A percentile compares a stretch with the other conserved stretches of the same genome.
These are phyloP conservation scores for Sturmia bella DNA, from an alignment of 2,888 invertebrate genomes.

Conservation along the genomic window DNA sequence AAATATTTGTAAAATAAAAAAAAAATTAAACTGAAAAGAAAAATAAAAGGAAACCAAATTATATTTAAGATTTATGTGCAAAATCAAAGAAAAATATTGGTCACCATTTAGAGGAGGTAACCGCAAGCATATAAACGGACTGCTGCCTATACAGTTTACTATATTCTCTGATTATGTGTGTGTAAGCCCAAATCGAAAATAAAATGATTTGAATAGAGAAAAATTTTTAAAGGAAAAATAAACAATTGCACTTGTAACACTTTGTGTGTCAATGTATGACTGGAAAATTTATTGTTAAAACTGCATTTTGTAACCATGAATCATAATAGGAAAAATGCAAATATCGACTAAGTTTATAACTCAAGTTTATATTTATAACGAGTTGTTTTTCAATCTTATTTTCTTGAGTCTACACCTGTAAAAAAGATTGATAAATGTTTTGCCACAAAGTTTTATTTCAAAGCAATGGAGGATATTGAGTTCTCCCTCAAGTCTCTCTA, in stretches of 20 bases:
- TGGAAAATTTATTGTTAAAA: slow-evolving; percentile 63
- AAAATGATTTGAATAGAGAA: slow-evolving; percentile 30
- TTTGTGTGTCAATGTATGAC: slow-evolving; percentile 65
- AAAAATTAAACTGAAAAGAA: not conserved
- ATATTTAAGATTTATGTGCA: slow-evolving; percentile 64
- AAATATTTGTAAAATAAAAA: slow-evolving; percentile 2
- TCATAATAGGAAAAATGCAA: slow-evolving; percentile 57
- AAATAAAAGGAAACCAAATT: slow-evolving; percentile 23
- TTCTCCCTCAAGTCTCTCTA: too few relatives aligned
- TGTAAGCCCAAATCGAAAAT: slow-evolving; percentile 13
- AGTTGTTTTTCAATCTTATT: slow-evolving; percentile 17
- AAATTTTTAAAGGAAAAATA: slow-evolving; percentile 19
- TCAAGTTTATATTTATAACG: slow-evolving; percentile 6
- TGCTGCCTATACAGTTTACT: slow-evolving; percentile 11
- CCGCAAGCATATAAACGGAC: slow-evolving; percentile 38
- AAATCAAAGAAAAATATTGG: slow-evolving; percentile 44
- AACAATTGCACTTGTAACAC: slow-evolving; percentile 70
- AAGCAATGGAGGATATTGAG: too few relatives aligned
- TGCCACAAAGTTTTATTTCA: too few relatives aligned
- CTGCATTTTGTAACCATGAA: slow-evolving; percentile 65
- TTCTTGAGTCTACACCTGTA: slow-evolving; percentile 7
- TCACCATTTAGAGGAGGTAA: slow-evolving; percentile 57
- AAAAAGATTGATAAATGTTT: not conserved
- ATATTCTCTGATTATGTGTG: slow-evolving; percentile 13
- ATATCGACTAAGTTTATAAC: slow-evolving; percentile 3